Percentiles rank a stretch among this genome's conserved stretches.
Conservation (phyloP, 2,797 vertebrate species). For the Enteromius radiatus region DNA sequence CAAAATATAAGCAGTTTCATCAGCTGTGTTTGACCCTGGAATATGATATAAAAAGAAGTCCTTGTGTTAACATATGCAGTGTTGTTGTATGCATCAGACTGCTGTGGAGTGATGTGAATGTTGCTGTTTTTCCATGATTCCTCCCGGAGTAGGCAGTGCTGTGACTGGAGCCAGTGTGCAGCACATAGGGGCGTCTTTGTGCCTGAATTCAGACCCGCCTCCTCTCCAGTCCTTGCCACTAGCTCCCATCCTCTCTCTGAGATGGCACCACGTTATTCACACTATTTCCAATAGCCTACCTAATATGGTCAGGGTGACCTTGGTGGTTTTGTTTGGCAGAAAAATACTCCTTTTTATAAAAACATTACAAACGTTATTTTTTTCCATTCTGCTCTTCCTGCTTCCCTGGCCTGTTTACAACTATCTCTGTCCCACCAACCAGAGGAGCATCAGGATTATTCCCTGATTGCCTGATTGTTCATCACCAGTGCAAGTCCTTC, state of each 20-base stretch:
- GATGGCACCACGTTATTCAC: constrained; percentile 13
- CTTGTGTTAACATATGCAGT: constrained; percentile 31
- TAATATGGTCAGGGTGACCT: constrained; percentile 34
- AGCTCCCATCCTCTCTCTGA: constrained; percentile 5
- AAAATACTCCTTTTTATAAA: neutral
- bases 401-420: neutral
- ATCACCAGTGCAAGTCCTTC: constrained; percentile 52
- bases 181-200: constrained; percentile 55
- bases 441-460: constrained; percentile 2
- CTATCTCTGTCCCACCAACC: neutral
- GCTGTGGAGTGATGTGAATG: constrained; percentile 23
- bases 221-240: neutral
- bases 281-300: neutral
- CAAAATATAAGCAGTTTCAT: constrained; percentile 5
- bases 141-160: constrained; percentile 20
- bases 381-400: neutral
- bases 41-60: constrained; percentile 28
- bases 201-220: constrained; percentile 30
- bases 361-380: constrained; percentile 7
- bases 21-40: neutral
- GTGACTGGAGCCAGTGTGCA: constrained; percentile 52
- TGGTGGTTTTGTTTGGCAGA: neutral
- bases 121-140: constrained; percentile 24
- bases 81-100: neutral
- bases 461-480: constrained; percentile 20